phyloP scores from a whole-genome alignment of 2,113 vertebrate genomes.

The Agapornis roseicollis region DNA sequence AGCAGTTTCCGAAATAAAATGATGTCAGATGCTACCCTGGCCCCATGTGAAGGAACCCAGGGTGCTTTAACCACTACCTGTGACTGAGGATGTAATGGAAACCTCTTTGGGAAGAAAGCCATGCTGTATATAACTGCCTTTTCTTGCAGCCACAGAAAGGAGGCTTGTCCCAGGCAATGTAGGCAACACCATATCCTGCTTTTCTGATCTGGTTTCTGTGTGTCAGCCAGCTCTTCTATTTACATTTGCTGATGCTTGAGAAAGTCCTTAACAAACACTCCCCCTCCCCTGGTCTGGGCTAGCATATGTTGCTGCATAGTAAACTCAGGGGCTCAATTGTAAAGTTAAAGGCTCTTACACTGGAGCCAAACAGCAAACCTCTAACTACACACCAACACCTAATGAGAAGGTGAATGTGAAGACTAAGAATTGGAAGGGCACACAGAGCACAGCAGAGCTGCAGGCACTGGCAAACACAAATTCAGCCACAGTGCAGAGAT shows the following conservation, averaged over 20 bases:
- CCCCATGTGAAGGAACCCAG: rapidly evolving
- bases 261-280: background rate
- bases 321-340: background rate
- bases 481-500: background rate
- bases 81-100: background rate
- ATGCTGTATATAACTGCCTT: background rate
- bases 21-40: background rate
- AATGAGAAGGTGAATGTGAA: rapidly evolving
- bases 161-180: rapidly evolving
- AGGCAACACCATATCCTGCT: background rate
- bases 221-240: background rate
- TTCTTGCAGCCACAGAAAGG: background rate
- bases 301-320: background rate
- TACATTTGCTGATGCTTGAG: background rate
- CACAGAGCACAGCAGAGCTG: background rate
- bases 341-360: background rate
- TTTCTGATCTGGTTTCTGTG: rapidly evolving
- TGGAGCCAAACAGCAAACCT: background rate
- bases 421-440: background rate
- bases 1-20: background rate
- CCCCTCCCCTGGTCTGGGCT: background rate
- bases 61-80: background rate
- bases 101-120: background rate
- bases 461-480: background rate
- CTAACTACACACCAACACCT: background rate